Evolutionary conservation across 2,888 invertebrate genomes (phyloP).

Genomic region (Augiades crinisus): DNA sequence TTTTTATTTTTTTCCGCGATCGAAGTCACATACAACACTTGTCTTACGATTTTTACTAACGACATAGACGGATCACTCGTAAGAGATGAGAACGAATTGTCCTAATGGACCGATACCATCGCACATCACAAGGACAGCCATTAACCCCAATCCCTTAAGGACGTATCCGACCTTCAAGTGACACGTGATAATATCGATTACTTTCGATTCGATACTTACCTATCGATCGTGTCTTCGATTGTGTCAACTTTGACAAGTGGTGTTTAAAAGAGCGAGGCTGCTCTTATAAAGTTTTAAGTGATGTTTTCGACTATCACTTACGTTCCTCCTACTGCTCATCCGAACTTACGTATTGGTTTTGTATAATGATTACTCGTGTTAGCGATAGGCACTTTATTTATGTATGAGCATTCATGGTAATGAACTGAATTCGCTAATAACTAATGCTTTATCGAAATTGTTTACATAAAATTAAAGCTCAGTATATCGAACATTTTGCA

Average conservation of each 20-base stretch:
- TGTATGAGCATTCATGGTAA: not conserved
- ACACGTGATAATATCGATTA: conserved; percentile 55
- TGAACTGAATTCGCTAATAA: not conserved
- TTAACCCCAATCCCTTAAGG: conserved; percentile 68
- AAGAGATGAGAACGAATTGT: conserved; percentile 42
- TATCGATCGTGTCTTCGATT: conserved; percentile 42
- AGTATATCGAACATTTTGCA: not conserved
- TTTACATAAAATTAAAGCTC: conserved; percentile 1
- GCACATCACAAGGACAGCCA: conserved; percentile 51
- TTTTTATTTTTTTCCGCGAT: no score
- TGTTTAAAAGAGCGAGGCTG: conserved; percentile 39
- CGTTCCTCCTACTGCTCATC: no score
- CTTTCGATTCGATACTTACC: conserved; percentile 44
- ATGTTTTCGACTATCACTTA: conserved; percentile 26
- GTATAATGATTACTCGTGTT: no score
- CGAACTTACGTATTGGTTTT: no score
- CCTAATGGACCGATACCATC: conserved; percentile 60
- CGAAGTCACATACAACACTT: not conserved
- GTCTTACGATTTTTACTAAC: conserved; percentile 45
- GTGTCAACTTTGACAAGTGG: conserved; percentile 45
- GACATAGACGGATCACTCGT: conserved; percentile 43
- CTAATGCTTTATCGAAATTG: conserved; percentile 1
- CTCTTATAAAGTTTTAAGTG: conserved; percentile 27
- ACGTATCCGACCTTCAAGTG: conserved; percentile 58
- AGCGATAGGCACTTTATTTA: not conserved